Evolutionary conservation across 1,140 invertebrate genomes (phyloP).

Genomic region (Drosophila cardini): DNA sequence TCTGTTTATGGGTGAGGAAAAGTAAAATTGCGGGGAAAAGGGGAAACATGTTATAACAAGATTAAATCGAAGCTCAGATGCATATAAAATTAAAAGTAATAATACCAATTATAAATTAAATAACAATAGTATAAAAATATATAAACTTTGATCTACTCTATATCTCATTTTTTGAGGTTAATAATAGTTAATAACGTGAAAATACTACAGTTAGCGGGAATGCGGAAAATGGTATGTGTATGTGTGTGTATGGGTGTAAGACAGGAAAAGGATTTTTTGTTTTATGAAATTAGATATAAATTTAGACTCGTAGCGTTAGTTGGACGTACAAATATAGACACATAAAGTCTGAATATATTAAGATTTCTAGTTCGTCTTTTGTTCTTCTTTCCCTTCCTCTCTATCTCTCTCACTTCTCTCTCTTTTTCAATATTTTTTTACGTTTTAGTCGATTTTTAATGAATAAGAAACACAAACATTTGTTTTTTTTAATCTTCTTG

Average conservation of each 20-base stretch:
- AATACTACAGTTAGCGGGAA: conserved; percentile 1
- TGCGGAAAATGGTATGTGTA: conserved; percentile 1
- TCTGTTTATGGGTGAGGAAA: background rate
- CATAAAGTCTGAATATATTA: background rate
- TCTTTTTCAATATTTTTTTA: conserved; percentile 11
- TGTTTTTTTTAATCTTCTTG: conserved; percentile 78
- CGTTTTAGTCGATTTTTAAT: conserved; percentile 19
- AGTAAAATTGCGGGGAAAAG: background rate
- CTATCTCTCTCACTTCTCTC: conserved; percentile 12
- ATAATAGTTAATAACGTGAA: background rate
- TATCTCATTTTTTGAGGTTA: background rate
- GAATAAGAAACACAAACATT: conserved; percentile 77
- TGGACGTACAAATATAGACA: background rate
- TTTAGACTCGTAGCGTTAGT: background rate
- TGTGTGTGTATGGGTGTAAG: conserved; percentile 12
- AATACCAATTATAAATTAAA: conserved; percentile 4
- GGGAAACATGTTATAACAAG: background rate
- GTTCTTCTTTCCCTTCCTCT: background rate
- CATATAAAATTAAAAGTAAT: conserved; percentile 3
- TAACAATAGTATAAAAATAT: background rate
- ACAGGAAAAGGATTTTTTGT: background rate
- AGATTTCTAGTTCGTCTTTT: background rate
- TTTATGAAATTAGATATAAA: background rate
- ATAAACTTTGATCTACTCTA: background rate
- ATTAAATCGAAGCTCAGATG: conserved; percentile 2